Percentiles rank a stretch among this genome's conserved stretches.
phyloP scores from a whole-genome alignment of 2,888 invertebrate species.

The Cerastis rubricosa region DNA sequence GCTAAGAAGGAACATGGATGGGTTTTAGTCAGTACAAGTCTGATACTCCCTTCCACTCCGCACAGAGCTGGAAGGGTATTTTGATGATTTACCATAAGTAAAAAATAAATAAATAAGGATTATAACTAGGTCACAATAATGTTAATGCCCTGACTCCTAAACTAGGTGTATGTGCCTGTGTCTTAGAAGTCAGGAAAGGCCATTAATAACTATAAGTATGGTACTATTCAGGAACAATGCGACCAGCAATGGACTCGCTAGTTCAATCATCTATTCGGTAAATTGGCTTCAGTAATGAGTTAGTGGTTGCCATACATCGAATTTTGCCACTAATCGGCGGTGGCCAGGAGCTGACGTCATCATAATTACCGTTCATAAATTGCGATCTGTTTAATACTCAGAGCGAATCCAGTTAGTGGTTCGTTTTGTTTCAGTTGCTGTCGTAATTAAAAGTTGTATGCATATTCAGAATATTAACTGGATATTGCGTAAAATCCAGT shows the following conservation, averaged over 20 bases:
- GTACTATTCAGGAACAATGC: conserved; percentile 27
- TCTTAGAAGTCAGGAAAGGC: no score
- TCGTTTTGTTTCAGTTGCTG: conserved; percentile 12
- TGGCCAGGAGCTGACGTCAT: conserved; percentile 48
- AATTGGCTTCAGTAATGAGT: conserved; percentile 52
- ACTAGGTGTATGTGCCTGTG: no score
- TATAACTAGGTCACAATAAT: no score
- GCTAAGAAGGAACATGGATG: no score
- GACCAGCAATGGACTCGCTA: conserved; percentile 26
- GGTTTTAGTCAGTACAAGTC: no score
- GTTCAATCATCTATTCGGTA: conserved; percentile 50
- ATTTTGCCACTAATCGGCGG: conserved; percentile 54
- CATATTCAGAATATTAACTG: neutral
- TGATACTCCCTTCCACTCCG: no score
- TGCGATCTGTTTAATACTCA: conserved; percentile 20
- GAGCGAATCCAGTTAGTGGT: conserved; percentile 11
- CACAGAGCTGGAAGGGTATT: no score
- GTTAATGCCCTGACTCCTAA: no score
- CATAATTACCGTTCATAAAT: conserved; percentile 50
- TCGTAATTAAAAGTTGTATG: neutral
- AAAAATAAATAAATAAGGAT: no score
- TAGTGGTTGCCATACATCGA: conserved; percentile 57
- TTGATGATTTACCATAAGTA: no score
- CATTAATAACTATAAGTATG: conserved; percentile 13
- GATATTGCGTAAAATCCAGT: neutral